These are phyloP conservation scores for Mythimna ferrago DNA, from an alignment of 2,888 invertebrate species.

Conservation along the genomic window DNA sequence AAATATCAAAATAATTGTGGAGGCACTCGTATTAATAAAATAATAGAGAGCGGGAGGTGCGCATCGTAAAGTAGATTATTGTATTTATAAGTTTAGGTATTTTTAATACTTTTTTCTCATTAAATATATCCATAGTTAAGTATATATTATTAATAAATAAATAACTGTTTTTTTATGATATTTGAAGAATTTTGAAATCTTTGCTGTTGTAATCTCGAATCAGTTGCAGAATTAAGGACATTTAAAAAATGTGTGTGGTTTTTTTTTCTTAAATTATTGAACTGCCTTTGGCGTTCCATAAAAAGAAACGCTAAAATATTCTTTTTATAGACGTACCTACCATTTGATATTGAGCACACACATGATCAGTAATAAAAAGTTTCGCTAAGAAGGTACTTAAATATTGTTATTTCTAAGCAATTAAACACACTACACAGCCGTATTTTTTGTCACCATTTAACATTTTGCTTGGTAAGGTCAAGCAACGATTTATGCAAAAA, in stretches of 20 bases:
- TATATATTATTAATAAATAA: background rate
- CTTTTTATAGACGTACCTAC: background rate
- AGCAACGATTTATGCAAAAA: background rate
- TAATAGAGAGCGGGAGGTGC: background rate
- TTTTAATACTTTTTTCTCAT: background rate
- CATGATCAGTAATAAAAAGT: background rate
- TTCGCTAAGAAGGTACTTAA: background rate
- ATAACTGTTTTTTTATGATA: background rate
- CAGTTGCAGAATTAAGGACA: constrained; percentile 19
- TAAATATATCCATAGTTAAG: constrained; percentile 13
- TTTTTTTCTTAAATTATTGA: background rate
- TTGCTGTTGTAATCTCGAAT: constrained; percentile 27
- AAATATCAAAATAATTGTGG: constrained; percentile 4
- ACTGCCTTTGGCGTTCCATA: background rate
- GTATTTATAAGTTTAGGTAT: constrained; percentile 4
- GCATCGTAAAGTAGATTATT: background rate
- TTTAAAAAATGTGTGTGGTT: background rate
- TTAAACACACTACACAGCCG: background rate
- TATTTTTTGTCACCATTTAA: background rate
- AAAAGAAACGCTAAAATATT: no score
- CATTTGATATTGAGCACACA: background rate
- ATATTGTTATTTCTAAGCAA: constrained; percentile 5
- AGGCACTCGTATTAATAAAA: background rate
- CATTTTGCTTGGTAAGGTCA: background rate
- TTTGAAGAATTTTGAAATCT: constrained; percentile 18